These are phyloP conservation scores for Oscheius sp. DNA, from an alignment of 2,888 invertebrate species.

Conservation along the genomic window DNA sequence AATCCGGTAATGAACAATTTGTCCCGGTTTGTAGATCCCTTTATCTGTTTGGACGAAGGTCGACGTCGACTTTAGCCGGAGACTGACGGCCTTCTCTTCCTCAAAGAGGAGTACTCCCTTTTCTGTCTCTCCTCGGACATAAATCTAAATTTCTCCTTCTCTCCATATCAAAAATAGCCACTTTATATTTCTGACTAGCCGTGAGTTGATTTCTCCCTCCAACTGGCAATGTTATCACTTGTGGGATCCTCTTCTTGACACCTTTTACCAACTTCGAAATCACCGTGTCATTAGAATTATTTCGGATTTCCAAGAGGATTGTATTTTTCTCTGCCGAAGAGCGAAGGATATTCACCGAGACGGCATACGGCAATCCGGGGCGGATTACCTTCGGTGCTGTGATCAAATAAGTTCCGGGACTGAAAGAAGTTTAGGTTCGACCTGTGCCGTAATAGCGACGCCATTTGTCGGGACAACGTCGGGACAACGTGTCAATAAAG, in stretches of 20 bases:
- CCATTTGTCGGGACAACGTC: too few species aligned
- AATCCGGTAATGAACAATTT: constrained; percentile 83
- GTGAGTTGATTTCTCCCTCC: constrained; percentile 59
- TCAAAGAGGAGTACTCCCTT: constrained; percentile 50
- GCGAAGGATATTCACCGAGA: constrained; percentile 73
- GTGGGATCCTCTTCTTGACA: constrained; percentile 59
- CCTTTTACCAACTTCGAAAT: constrained; percentile 63
- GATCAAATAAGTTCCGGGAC: constrained; percentile 69
- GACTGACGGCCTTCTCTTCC: constrained; percentile 74
- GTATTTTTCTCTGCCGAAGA: constrained; percentile 64
- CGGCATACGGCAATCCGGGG: constrained; percentile 73
- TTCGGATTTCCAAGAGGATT: constrained; percentile 69
- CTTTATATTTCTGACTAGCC: constrained; percentile 57
- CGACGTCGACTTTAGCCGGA: constrained; percentile 85
- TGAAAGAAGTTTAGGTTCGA: constrained; percentile 1
- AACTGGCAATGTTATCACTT: constrained; percentile 64
- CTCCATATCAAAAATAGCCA: neutral
- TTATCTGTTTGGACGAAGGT: constrained; percentile 92
- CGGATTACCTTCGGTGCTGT: constrained; percentile 73
- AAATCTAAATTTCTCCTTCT: constrained; percentile 46
- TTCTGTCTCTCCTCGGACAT: constrained; percentile 65
- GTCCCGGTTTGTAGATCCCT: constrained; percentile 86
- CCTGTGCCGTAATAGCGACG: too few species aligned
- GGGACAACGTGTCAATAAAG: too few species aligned
- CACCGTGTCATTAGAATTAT: constrained; percentile 64